These are phyloP conservation scores for Bombus superbus DNA, from an alignment of 1,140 invertebrate genomes.

Conservation along the genomic window DNA sequence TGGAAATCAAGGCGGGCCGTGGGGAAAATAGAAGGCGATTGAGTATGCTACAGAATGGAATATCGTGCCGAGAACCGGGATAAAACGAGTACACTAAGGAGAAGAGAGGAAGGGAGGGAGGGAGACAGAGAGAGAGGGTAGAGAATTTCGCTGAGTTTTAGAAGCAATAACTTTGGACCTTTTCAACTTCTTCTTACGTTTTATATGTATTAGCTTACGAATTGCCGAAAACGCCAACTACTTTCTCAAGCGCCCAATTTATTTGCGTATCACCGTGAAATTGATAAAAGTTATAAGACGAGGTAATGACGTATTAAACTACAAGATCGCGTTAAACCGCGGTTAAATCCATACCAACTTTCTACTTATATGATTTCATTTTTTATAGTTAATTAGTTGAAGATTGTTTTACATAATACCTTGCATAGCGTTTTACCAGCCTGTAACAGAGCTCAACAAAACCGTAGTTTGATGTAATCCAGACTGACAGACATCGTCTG, in stretches of 20 bases:
- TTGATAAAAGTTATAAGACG: constrained; percentile 7
- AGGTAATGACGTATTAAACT: not conserved
- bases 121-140: not conserved
- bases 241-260: not conserved
- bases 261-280: not conserved
- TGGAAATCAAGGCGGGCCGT: constrained; percentile 54
- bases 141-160: constrained; percentile 35
- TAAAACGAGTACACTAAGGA: constrained; percentile 44
- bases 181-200: constrained; percentile 38
- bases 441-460: not conserved
- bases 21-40: constrained; percentile 51
- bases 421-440: too few species aligned
- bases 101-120: not conserved
- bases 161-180: constrained; percentile 52
- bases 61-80: constrained; percentile 37
- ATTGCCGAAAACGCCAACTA: constrained; percentile 4
- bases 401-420: not conserved
- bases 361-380: too few species aligned
- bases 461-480: too few species aligned
- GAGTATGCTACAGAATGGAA: constrained; percentile 54
- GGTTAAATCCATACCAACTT: not conserved
- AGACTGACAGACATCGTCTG: too few species aligned
- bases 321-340: not conserved
- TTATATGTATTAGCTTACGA: constrained; percentile 24
- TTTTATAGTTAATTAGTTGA: not conserved